A percentile compares a stretch with the other conserved stretches of the same genome.
Evolutionary conservation across 2,113 vertebrate species (phyloP).

Genomic region (Craseonycteris thonglongyai): DNA sequence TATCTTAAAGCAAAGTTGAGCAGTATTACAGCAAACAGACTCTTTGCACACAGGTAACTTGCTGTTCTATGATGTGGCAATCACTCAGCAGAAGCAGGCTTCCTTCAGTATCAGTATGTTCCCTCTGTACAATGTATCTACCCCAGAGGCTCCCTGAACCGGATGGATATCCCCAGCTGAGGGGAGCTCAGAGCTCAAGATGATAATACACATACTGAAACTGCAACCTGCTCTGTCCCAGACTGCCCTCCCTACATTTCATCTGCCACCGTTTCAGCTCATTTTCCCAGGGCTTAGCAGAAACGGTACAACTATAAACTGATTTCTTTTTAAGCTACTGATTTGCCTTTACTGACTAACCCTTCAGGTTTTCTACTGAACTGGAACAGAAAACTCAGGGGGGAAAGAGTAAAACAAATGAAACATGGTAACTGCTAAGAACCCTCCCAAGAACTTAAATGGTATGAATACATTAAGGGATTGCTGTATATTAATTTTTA

Average conservation of each 20-base stretch:
- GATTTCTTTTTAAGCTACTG: slow-evolving; percentile 50
- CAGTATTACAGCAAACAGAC: neutral
- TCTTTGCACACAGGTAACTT: neutral
- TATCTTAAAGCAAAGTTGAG: slow-evolving; percentile 40
- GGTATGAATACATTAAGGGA: slow-evolving; percentile 2
- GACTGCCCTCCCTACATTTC: neutral
- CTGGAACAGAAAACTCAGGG: slow-evolving; percentile 41
- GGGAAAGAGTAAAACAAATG: neutral
- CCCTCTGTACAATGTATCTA: neutral
- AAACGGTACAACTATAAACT: slow-evolving; percentile 62
- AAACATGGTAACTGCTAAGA: neutral
- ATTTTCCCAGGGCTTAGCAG: slow-evolving; percentile 52
- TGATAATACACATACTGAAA: neutral
- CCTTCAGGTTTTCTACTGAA: slow-evolving; percentile 26
- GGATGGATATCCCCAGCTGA: neutral
- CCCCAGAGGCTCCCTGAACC: neutral
- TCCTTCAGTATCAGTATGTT: neutral
- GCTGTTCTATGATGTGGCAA: neutral
- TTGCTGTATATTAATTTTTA: slow-evolving; percentile 25
- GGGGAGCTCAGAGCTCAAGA: neutral
- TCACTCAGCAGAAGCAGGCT: neutral
- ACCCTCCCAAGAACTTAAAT: neutral
- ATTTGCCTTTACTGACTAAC: slow-evolving; percentile 56
- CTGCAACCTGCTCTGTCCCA: slow-evolving; percentile 18
- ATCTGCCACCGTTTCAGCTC: neutral